These are phyloP conservation scores for Pasiphila rectangulata DNA, from an alignment of 2,888 invertebrate genomes.

Conservation along the genomic window DNA sequence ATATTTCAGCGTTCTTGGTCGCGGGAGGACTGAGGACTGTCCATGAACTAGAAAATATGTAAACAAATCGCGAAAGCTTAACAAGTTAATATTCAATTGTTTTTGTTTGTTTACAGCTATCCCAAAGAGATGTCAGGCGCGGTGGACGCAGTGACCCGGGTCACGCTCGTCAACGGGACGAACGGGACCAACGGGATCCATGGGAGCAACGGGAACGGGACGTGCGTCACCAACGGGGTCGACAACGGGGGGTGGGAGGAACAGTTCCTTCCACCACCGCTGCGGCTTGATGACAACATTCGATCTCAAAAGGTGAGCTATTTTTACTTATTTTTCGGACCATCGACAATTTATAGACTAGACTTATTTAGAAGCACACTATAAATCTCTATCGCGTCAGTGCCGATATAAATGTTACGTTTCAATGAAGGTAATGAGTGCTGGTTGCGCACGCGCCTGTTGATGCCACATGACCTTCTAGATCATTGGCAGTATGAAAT, in stretches of 20 bases:
- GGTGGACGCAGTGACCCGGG: slow-evolving; percentile 38
- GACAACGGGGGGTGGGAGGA: slow-evolving; percentile 47
- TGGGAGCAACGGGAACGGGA: no score
- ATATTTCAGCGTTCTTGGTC: no score
- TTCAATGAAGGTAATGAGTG: slow-evolving; percentile 3
- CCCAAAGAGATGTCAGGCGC: slow-evolving; percentile 48
- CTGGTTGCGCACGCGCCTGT: background rate
- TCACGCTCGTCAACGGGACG: slow-evolving; percentile 35
- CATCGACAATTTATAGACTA: background rate
- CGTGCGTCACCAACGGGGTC: slow-evolving; percentile 14
- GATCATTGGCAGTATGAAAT: no score
- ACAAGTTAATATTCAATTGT: background rate
- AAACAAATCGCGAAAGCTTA: no score
- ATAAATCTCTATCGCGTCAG: background rate
- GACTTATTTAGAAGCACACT: background rate
- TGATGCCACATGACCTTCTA: slow-evolving; percentile 3
- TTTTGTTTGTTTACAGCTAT: background rate
- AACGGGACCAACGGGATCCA: slow-evolving; percentile 25
- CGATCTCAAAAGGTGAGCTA: slow-evolving; percentile 60
- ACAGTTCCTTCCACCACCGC: slow-evolving; percentile 62
- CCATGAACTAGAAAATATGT: no score
- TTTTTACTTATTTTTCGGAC: background rate
- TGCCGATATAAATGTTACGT: background rate
- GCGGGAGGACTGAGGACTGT: no score
- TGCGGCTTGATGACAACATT: slow-evolving; percentile 56